Evolutionary conservation across 2,113 vertebrate genomes (phyloP).

Genomic region (Rhipidura dahli): DNA sequence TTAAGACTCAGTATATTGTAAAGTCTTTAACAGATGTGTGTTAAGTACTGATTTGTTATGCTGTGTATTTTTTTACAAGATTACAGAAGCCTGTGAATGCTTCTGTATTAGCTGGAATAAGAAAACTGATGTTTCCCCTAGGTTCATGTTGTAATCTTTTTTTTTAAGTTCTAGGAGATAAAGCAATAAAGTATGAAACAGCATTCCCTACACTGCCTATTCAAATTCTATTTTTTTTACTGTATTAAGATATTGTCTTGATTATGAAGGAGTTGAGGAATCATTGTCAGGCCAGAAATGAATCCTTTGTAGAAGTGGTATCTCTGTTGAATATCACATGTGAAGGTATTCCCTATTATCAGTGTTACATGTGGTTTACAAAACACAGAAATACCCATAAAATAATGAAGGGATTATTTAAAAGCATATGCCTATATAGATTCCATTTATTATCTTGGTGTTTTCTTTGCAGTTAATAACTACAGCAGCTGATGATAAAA

Average conservation of each 20-base stretch:
- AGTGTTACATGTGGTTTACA: background rate
- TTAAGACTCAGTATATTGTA: background rate
- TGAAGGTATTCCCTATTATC: background rate
- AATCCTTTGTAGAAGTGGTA: background rate
- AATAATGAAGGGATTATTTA: background rate
- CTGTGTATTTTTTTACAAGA: background rate
- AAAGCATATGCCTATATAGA: background rate
- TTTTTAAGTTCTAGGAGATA: background rate
- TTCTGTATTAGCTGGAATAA: background rate
- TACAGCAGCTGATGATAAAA: background rate
- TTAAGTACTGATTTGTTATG: background rate
- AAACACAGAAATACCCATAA: background rate
- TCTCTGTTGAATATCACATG: background rate
- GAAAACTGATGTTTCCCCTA: background rate
- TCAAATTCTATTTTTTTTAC: background rate
- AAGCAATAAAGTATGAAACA: background rate
- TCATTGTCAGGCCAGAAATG: background rate
- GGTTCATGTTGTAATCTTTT: background rate
- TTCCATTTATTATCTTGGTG: background rate
- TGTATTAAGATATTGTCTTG: background rate
- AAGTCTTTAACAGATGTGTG: background rate
- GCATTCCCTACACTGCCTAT: background rate
- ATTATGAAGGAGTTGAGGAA: background rate
- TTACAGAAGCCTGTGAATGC: background rate
- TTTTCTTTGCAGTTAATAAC: background rate